Conservation (phyloP, 1,140 invertebrate genomes). For the Fopius arisanus region DNA sequence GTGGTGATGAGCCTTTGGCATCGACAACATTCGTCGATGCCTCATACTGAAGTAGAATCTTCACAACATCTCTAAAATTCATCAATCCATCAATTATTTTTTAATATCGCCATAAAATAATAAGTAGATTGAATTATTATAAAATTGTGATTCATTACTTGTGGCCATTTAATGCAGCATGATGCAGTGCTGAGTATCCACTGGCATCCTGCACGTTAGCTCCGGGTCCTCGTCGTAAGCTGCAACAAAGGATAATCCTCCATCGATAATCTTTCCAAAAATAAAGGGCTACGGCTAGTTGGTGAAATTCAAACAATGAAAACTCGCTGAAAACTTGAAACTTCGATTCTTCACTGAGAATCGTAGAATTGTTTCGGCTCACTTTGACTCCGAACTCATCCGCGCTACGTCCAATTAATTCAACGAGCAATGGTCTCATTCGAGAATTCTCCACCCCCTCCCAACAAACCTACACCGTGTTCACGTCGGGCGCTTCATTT, state of each 20-base stretch:
- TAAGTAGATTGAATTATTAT: neutral
- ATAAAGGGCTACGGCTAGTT: neutral
- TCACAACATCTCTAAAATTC: conserved; percentile 83
- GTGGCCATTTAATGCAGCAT: conserved; percentile 93
- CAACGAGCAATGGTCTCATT: conserved; percentile 29
- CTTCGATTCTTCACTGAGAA: neutral
- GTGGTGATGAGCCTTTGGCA: conserved; percentile 82
- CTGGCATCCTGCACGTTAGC: conserved; percentile 92
- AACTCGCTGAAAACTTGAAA: neutral
- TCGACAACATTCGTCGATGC: conserved; percentile 89
- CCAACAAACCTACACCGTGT: neutral
- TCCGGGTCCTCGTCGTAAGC: conserved; percentile 85
- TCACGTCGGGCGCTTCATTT: conserved; percentile 36
- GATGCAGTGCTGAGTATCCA: conserved; percentile 94
- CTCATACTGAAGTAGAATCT: conserved; percentile 84
- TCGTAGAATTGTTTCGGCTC: conserved; percentile 24
- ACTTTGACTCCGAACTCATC: conserved; percentile 22
- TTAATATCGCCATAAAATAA: neutral
- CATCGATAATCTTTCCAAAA: neutral
- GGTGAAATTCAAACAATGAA: neutral
- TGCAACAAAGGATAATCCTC: conserved; percentile 51
- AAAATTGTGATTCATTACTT: conserved; percentile 67
- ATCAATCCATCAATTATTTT: neutral
- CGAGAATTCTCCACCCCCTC: neutral
- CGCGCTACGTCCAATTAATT: conserved; percentile 30